Conservation (phyloP, 2,797 vertebrate genomes). For the Furcifer pardalis region DNA sequence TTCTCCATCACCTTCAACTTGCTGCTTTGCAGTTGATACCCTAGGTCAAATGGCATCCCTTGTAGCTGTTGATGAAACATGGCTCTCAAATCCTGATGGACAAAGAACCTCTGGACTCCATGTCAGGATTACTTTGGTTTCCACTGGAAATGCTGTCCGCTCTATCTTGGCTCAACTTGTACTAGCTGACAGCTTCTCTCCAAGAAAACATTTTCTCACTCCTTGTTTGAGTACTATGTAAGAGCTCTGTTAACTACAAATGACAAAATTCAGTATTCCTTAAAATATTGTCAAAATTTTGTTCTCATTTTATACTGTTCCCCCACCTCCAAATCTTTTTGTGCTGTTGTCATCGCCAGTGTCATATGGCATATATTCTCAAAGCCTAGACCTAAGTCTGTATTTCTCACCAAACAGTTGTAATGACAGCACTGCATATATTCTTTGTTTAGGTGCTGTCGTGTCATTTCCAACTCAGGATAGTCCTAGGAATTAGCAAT, state of each 20-base stretch:
- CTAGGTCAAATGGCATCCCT: background rate
- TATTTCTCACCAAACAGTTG: too few relatives aligned
- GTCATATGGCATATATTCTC: too few relatives aligned
- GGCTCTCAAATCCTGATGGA: background rate
- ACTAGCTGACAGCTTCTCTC: background rate
- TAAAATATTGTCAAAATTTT: background rate
- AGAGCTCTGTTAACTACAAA: background rate
- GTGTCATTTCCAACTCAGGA: too few relatives aligned
- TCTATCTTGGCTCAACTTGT: background rate
- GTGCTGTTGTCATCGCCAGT: too few relatives aligned
- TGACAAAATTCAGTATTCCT: background rate
- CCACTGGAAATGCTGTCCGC: background rate
- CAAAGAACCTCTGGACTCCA: background rate
- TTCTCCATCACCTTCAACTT: background rate
- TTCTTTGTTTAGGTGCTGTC: too few relatives aligned
- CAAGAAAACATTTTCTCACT: background rate
- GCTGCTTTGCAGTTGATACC: background rate
- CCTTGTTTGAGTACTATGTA: background rate
- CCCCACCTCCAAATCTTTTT: too few relatives aligned
- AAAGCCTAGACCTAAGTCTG: too few relatives aligned
- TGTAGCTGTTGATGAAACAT: conserved; percentile 1
- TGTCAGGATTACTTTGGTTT: background rate
- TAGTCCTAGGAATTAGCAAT: too few relatives aligned
- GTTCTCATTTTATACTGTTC: background rate
- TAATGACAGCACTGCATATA: too few relatives aligned